Evolutionary conservation across 2,113 vertebrate species (phyloP).

Genomic region (Gobio gobio): DNA sequence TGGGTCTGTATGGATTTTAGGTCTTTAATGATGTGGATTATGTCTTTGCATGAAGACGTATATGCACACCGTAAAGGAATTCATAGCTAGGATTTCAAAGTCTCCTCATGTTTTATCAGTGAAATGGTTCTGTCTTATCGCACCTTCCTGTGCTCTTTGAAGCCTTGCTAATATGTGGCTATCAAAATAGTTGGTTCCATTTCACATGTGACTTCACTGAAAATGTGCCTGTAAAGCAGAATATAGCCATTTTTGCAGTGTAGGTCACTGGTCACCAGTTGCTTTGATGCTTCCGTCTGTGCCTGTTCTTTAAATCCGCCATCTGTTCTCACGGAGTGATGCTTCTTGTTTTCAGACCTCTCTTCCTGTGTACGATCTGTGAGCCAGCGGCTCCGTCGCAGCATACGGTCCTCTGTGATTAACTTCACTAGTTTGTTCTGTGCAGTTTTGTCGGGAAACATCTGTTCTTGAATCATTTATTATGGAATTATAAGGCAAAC

Average conservation of each 20-base stretch:
- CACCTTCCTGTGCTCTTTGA: constrained; percentile 30
- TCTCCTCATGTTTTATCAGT: neutral
- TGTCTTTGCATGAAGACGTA: neutral
- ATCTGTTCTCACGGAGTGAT: neutral
- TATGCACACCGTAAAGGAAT: neutral
- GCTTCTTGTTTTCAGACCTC: constrained; percentile 1
- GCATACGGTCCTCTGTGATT: neutral
- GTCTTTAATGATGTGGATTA: neutral
- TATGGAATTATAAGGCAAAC: neutral
- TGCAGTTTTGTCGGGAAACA: constrained; percentile 6
- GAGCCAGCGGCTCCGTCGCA: neutral
- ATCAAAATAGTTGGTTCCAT: constrained; percentile 8
- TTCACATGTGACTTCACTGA: neutral
- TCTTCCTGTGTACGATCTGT: neutral
- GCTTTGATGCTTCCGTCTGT: constrained; percentile 40
- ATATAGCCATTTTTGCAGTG: constrained; percentile 35
- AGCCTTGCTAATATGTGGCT: constrained; percentile 5
- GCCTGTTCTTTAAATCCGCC: constrained; percentile 17
- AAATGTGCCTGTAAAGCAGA: constrained; percentile 11
- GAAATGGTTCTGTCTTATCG: constrained; percentile 14
- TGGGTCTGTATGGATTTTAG: neutral
- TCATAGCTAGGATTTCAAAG: neutral
- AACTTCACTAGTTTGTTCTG: constrained; percentile 15
- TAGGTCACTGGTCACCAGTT: constrained; percentile 29
- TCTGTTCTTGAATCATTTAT: constrained; percentile 21